A percentile compares a stretch with the other conserved stretches of the same genome.
Evolutionary conservation across 2,888 invertebrate genomes (phyloP).

Genomic region (Catocala nupta): DNA sequence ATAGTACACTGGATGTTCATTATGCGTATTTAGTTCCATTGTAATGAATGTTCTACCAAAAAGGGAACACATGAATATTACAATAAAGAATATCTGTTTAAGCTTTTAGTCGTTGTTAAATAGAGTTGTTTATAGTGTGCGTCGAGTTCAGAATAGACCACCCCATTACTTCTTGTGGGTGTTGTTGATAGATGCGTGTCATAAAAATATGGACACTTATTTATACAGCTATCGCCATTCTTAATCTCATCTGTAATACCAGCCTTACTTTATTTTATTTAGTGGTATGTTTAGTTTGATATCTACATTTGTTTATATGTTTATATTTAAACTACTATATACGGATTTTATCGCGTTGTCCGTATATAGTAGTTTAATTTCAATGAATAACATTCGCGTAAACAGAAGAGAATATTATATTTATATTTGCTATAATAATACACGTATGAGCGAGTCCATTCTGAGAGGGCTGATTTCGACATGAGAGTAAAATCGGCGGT

Average conservation of each 20-base stretch:
- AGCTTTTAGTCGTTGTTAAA: constrained; percentile 21
- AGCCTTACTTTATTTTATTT: no score
- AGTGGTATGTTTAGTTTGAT: no score
- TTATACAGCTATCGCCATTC: not conserved
- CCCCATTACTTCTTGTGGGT: not conserved
- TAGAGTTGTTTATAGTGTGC: constrained; percentile 7
- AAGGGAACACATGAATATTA: constrained; percentile 55
- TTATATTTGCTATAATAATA: no score
- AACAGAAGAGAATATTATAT: no score
- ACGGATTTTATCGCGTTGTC: no score
- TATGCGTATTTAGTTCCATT: constrained; percentile 76
- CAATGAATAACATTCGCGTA: no score
- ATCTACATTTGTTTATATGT: no score
- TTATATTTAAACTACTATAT: no score
- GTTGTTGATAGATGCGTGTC: constrained; percentile 1
- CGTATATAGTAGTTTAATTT: no score
- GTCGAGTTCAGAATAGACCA: not conserved
- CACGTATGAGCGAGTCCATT: no score
- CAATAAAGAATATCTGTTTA: constrained; percentile 49
- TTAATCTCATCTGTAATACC: not conserved
- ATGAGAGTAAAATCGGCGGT: no score
- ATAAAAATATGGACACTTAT: not conserved
- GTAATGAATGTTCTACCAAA: constrained; percentile 73
- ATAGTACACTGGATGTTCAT: constrained; percentile 72
- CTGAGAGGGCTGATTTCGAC: no score